Percentiles rank a stretch among this genome's conserved stretches.
Evolutionary conservation across 2,113 vertebrate genomes (phyloP).

Genomic region (Oophaga pumilio): DNA sequence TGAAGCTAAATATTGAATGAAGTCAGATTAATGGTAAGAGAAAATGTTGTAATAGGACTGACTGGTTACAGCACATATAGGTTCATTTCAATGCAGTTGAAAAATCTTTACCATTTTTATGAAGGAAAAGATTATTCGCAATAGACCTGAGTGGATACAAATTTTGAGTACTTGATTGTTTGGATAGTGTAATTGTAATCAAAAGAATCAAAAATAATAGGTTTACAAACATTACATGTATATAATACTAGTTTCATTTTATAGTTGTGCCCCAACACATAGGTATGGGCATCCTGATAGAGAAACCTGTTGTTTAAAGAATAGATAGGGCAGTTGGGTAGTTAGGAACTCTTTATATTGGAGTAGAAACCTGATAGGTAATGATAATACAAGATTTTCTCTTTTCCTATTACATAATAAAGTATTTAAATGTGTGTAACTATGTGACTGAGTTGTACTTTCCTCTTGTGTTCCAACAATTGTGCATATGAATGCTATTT

Average conservation of each 20-base stretch:
- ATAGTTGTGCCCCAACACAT: background rate
- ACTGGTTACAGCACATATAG: background rate
- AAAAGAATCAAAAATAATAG: background rate
- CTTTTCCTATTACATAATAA: background rate
- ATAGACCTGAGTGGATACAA: background rate
- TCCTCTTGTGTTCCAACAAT: background rate
- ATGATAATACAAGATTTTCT: background rate
- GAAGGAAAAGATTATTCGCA: background rate
- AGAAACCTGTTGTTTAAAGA: constrained; percentile 32
- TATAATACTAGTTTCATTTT: background rate
- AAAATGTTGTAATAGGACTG: background rate
- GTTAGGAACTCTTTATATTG: background rate
- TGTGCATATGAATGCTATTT: background rate
- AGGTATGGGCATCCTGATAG: background rate
- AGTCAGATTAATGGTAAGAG: background rate
- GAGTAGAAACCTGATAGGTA: background rate
- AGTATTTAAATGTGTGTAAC: constrained; percentile 8
- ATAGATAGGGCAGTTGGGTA: background rate
- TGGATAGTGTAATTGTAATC: background rate
- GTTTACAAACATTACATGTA: constrained; percentile 17
- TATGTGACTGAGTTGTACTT: background rate
- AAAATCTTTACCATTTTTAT: constrained; percentile 2
- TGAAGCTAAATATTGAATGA: constrained; percentile 15
- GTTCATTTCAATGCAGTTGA: background rate
- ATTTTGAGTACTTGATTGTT: background rate